Evolutionary conservation across 1,140 invertebrate species (phyloP).

Genomic region (Tenebrio molitor): DNA sequence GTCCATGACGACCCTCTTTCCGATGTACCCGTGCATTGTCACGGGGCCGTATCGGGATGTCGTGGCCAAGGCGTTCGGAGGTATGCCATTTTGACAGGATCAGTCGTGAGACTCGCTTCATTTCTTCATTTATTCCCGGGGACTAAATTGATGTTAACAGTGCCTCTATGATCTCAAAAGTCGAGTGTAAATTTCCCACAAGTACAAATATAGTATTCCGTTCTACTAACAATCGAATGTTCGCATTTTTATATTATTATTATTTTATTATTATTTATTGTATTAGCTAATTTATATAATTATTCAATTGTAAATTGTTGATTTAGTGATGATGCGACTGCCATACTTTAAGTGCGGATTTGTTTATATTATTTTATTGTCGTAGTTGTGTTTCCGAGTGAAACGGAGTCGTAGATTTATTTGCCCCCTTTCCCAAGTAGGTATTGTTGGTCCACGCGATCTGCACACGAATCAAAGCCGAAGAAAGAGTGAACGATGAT

Average conservation of each 20-base stretch:
- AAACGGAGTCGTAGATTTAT: neutral
- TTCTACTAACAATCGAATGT: conserved; percentile 22
- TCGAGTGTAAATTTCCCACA: conserved; percentile 49
- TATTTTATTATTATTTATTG: conserved; percentile 51
- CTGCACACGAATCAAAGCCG: conserved; percentile 22
- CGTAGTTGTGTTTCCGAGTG: conserved; percentile 9
- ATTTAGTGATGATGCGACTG: conserved; percentile 45
- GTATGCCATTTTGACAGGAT: conserved; percentile 24
- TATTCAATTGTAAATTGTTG: conserved; percentile 30
- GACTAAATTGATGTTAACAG: conserved; percentile 48
- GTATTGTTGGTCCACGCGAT: conserved; percentile 15
- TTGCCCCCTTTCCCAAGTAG: conserved; percentile 1
- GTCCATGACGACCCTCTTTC: conserved; percentile 87
- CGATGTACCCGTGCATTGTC: conserved; percentile 86
- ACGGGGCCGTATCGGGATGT: conserved; percentile 80
- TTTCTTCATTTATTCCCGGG: conserved; percentile 18
- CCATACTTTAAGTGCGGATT: conserved; percentile 46
- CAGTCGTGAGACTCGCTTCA: no score
- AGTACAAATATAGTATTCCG: conserved; percentile 42
- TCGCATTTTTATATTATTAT: conserved; percentile 16
- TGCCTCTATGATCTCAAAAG: conserved; percentile 61
- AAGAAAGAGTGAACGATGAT: neutral
- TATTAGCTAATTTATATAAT: conserved; percentile 57
- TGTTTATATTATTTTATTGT: conserved; percentile 44
- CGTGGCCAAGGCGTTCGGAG: neutral